Evolutionary conservation across 1,140 invertebrate genomes (phyloP), one percentile per base, ranked within the genome.

Genomic region (Meteorus sp.): DNA sequence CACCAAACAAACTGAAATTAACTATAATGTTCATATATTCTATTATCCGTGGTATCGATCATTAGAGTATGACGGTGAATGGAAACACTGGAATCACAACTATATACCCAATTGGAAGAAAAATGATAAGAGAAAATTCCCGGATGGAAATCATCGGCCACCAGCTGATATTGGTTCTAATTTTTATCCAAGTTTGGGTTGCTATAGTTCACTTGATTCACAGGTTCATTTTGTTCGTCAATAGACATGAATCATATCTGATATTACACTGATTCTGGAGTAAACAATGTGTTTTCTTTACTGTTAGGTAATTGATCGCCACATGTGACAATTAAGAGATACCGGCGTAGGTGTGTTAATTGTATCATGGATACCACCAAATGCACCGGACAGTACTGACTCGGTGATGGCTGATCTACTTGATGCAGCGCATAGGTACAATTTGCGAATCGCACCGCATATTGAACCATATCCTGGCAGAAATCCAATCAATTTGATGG

Each of bases 11-110:
- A 17, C 72, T 4, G 59, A 73, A 17, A 71, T 77, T 3, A 81
- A 82, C 65, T 78, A 79, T 55, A 78, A 81, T 55, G 68, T 81
- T 19, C 81, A 82, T 60, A 76, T 79, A 35, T 83, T 83, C 68
- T 83, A 83, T 62, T 82, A 82, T 59, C 67, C 78, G 5, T 82
- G 80, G 81, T 82, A 81, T 65, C 74, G 75, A 9, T 82, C 78
- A 33, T 29, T 68, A n/a, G 59, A 64, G 35, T 72, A 71, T 54
- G 81, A 83, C 56, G 75, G 76, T 2, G 50, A 54, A 7, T 82
- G 78, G 75, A 73, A 71, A 56, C 80, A 81, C 44, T 83, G 82
- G 82, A 80, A 82, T 66, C 78, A 81, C 41, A 66, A 75, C 20
- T 78, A 79, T 60, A 58, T 81, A 22, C 74, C 77, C 3, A 79